Evolutionary conservation across 2,113 vertebrate species (phyloP).

Genomic region (Serinus canaria): DNA sequence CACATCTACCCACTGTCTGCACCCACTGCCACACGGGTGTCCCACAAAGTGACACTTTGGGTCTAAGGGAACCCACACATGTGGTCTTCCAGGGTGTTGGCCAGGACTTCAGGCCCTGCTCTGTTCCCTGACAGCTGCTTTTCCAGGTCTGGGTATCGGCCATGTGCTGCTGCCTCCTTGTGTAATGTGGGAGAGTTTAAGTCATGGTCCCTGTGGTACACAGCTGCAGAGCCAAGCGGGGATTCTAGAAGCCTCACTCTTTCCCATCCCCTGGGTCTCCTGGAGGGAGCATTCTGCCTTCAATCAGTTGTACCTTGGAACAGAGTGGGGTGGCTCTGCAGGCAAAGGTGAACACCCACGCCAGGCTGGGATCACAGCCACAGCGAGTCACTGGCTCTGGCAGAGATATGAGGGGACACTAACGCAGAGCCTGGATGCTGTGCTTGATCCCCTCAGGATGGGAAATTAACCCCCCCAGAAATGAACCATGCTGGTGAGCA

Average conservation of each 20-base stretch:
- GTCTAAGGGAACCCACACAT: not conserved
- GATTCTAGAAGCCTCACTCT: not conserved
- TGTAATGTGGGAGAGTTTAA: not conserved
- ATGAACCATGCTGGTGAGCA: rapidly evolving
- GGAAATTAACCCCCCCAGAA: not conserved
- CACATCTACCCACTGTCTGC: not conserved
- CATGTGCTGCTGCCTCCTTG: not conserved
- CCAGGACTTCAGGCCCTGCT: not conserved
- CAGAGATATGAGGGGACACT: not conserved
- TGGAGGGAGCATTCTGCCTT: not conserved
- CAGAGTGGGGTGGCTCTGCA: rapidly evolving
- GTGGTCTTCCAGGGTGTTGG: not conserved
- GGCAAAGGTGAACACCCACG: rapidly evolving
- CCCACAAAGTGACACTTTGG: not conserved
- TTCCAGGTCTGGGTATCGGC: not conserved
- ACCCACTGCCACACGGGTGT: rapidly evolving
- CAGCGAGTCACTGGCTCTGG: not conserved
- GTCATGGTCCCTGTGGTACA: rapidly evolving
- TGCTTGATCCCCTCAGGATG: rapidly evolving
- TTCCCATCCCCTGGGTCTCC: rapidly evolving
- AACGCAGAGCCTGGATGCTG: not conserved
- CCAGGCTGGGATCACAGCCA: not conserved
- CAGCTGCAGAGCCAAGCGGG: not conserved
- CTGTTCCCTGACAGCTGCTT: not conserved
- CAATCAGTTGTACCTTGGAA: not conserved